Evolutionary conservation across 2,113 vertebrate species (phyloP), one percentile per base, ranked within the genome.

Genomic region (Collichthys lucidus): DNA sequence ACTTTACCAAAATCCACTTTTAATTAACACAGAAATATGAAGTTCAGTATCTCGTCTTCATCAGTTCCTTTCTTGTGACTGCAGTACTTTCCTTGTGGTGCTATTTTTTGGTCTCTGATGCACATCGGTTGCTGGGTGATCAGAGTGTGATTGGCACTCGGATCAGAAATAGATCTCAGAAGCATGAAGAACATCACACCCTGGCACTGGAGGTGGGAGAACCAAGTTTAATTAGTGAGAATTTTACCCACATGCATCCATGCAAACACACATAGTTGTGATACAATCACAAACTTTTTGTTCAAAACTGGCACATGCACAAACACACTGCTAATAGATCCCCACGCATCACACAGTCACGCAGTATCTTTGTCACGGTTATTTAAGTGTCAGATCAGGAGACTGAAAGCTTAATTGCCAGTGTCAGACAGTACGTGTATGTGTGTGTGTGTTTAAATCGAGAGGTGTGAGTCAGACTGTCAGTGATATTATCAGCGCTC

Each of bases 181-280:
- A 78, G 26, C 81, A 89, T 24, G 66, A 64, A 90, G 91, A 94
- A 93, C 92, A 91, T 93, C 86, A 90, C 93, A 92, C 86, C 86
- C 88, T 80, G 84, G 70, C 83, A 84, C 83, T 85, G 74, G 83
- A 88, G 84, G 83, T 88, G 89, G 86, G 55, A 88, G 80, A 85
- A 80, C 66, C 82, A 86, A 77, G 73, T 87, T 88, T 90, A 81
- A 90, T 92, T 87, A 86, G 83, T 47, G 64, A 82, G 69, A 90
- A 85, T 72, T 40, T 65, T 83, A 79, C 69, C 80, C 89, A 87
- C 90, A 24, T 60, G 26, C 74, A 61, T 26, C 40, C 24, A 80
- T 79, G 20, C 77, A 84, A 49, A 60, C 47, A 40, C 81, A 83
- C 83, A 73, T 40, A 8, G 9, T 40, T 8, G 35, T 40, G 35